Base-by-base conservation (phyloP, 2,888 invertebrate species). In the Hemistola chrysoprasaria region DNA sequence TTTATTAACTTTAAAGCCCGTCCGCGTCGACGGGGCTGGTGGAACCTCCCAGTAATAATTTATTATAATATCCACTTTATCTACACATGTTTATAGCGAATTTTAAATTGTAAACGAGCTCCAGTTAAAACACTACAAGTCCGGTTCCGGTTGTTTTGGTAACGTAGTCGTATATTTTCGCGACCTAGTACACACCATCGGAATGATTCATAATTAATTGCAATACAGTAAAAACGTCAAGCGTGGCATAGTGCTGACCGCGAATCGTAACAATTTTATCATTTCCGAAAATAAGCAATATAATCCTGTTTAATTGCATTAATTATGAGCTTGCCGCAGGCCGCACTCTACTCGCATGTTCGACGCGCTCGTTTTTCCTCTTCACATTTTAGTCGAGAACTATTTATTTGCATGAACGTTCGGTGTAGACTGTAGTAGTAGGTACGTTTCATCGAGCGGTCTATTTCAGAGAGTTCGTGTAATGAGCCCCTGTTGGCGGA, bases 41-140 rank as follows among this genome's bases (percentile, higher is more conserved):
- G 62, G 63, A 60, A 65, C 62, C 63, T 62, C 61, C 65, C 65
- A 58, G 59, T 61, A 75, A 83, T 83, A n/a, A n/a, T n/a, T n/a
- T n/a, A n/a, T 79, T 81, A 83, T 82, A 81, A 75, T 66, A 60
- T 70, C 69, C 52, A 61, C 59, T 72, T 65, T 78, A 82, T 83
- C 79, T 83, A 76, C 81, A 80, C 80, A 78, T 81, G 80, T 83
- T 81, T 83, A 83, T 83, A 77, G 70, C 62, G 60, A 75, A 79
- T 81, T 83, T 84, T 78, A 84, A 83, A 83, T 83, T 83, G 81
- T 81, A 81, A 83, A 81, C 80, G 77, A 76, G 76, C 71, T 66
- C 64, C 54, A 69, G 69, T 75, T 70, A 66, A 67, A 71, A 71
- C 65, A 70, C 67, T 64, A 63, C 62, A 61, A 62, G 54, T 16